phyloP scores from a whole-genome alignment of 1,140 invertebrate genomes.

The Cydia strobilella region DNA sequence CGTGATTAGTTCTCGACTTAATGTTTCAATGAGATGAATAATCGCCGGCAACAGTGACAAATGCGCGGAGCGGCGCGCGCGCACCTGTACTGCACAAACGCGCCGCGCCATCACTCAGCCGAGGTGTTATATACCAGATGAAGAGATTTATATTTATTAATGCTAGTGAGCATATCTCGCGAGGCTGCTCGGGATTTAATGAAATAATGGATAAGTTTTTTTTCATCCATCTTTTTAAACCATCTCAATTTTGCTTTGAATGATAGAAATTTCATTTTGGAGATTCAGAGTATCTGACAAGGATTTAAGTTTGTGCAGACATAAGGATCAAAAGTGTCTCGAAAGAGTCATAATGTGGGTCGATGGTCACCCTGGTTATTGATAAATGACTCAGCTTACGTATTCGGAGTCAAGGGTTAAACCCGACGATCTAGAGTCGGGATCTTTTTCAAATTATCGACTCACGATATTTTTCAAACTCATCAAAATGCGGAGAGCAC shows the following conservation, averaged over 20 bases:
- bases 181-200: slow-evolving; percentile 26
- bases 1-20: slow-evolving; percentile 77
- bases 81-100: slow-evolving; percentile 70
- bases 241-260: not conserved
- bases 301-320: not conserved
- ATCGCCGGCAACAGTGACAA: slow-evolving; percentile 76
- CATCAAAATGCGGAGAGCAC: slow-evolving; percentile 40
- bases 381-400: slow-evolving; percentile 72
- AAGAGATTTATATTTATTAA: slow-evolving; percentile 76
- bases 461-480: slow-evolving; percentile 49
- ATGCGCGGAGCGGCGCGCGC: slow-evolving; percentile 64
- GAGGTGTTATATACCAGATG: slow-evolving; percentile 63
- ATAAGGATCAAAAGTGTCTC: not conserved
- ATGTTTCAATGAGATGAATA: slow-evolving; percentile 80
- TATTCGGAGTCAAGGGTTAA: slow-evolving; percentile 71
- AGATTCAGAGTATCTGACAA: not conserved
- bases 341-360: not conserved
- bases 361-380: slow-evolving; percentile 59
- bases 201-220: slow-evolving; percentile 16
- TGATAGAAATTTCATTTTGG: not conserved
- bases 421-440: slow-evolving; percentile 64
- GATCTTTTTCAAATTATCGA: slow-evolving; percentile 61
- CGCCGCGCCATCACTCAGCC: slow-evolving; percentile 71
- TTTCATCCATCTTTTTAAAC: not conserved
- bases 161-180: slow-evolving; percentile 49